phyloP scores from a whole-genome alignment of 1,140 invertebrate genomes.

The Lycorma delicatula region DNA sequence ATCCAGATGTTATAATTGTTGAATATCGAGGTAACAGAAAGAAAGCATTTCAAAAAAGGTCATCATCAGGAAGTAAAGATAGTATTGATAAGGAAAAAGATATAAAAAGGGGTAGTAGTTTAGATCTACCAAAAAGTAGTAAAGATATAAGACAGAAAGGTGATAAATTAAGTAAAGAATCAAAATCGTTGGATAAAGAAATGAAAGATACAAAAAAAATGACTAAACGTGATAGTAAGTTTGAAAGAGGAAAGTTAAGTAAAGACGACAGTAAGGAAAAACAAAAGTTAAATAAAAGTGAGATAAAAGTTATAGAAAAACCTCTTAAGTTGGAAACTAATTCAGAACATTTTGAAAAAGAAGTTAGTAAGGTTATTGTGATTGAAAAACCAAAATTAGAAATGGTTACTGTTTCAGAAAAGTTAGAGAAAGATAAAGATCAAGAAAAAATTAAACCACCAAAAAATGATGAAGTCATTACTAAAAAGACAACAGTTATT shows the following conservation, averaged over 20 bases:
- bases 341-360: not conserved
- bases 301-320: not conserved
- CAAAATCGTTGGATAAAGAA: constrained; percentile 11
- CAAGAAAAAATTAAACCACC: not conserved
- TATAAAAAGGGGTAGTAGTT: constrained; percentile 20
- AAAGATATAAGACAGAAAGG: constrained; percentile 16
- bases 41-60: constrained; percentile 27
- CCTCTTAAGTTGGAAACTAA: not conserved
- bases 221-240: constrained; percentile 4
- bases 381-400: not conserved
- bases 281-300: not conserved
- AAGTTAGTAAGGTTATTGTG: not conserved
- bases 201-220: constrained; percentile 15
- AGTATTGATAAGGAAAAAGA: constrained; percentile 21
- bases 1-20: constrained; percentile 31
- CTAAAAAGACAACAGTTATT: constrained; percentile 5
- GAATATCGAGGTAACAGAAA: constrained; percentile 30
- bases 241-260: constrained; percentile 19
- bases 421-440: not conserved
- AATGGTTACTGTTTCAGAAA: not conserved
- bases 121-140: constrained; percentile 16
- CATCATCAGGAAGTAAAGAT: constrained; percentile 29
- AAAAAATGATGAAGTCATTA: not conserved
- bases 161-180: constrained; percentile 12
- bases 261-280: constrained; percentile 20